Conservation (phyloP, 2,888 invertebrate genomes). For the Meliscaeva auricollis region DNA sequence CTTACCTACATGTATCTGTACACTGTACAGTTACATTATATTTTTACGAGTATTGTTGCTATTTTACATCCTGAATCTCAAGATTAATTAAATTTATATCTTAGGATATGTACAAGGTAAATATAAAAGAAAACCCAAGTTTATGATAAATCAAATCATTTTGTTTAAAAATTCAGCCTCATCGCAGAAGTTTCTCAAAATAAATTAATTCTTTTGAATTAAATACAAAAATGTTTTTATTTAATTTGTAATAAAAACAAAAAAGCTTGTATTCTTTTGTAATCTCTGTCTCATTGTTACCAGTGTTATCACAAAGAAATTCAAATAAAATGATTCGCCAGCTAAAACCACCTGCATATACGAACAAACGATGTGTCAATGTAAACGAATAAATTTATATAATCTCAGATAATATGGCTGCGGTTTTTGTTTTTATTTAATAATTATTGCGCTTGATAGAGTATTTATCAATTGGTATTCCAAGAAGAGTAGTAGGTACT, state of each 20-base stretch:
- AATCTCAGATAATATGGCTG: conserved; percentile 28
- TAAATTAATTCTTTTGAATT: not conserved
- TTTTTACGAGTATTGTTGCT: too few species aligned
- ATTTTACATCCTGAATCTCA: too few species aligned
- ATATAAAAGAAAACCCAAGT: too few species aligned
- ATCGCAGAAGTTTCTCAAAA: too few species aligned
- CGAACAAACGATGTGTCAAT: conserved; percentile 6
- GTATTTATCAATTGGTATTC: conserved; percentile 60
- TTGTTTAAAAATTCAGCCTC: too few species aligned
- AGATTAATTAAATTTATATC: too few species aligned
- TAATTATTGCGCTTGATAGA: conserved; percentile 29
- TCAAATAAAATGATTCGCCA: conserved; percentile 21
- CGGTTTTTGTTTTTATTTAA: conserved; percentile 15
- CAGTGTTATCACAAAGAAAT: conserved; percentile 1
- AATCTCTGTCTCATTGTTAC: not conserved
- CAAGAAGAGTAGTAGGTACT: conserved; percentile 25
- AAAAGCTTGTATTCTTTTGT: not conserved
- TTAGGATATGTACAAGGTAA: too few species aligned
- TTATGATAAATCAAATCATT: too few species aligned
- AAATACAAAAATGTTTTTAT: not conserved
- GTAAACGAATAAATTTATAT: not conserved
- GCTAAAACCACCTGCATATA: conserved; percentile 21
- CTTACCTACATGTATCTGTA: too few species aligned
- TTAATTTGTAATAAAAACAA: not conserved
- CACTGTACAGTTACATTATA: too few species aligned